phyloP scores from a whole-genome alignment of 2,888 invertebrate genomes.

The Polyploca ridens region DNA sequence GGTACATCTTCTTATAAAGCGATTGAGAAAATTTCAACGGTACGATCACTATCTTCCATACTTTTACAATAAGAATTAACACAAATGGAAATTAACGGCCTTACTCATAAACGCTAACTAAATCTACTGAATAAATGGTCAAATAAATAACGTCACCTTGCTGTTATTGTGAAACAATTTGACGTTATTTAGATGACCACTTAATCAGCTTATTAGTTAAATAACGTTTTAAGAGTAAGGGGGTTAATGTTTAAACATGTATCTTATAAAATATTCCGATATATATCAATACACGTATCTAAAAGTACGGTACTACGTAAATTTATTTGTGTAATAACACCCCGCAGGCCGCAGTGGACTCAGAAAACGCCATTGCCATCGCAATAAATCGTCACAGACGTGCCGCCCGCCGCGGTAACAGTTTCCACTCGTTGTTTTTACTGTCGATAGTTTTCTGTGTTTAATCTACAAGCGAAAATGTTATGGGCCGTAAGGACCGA shows the following conservation, averaged over 20 bases:
- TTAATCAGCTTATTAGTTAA: too few species aligned
- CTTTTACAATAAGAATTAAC: too few species aligned
- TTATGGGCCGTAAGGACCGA: constrained; percentile 32
- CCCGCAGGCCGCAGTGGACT: constrained; percentile 56
- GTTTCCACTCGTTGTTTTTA: constrained; percentile 57
- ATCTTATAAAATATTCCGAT: constrained; percentile 68
- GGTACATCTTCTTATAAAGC: too few species aligned
- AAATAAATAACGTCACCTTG: too few species aligned
- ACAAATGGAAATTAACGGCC: too few species aligned
- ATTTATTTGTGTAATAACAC: constrained; percentile 75
- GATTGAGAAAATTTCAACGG: too few species aligned
- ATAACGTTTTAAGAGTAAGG: too few species aligned
- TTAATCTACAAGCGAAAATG: constrained; percentile 54
- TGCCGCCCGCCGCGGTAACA: constrained; percentile 48
- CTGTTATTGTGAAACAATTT: too few species aligned
- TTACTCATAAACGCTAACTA: too few species aligned
- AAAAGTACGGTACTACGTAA: constrained; percentile 62
- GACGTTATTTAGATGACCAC: too few species aligned
- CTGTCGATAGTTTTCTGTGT: constrained; percentile 61
- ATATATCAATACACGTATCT: constrained; percentile 67
- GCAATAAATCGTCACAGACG: constrained; percentile 71
- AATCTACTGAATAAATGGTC: too few species aligned
- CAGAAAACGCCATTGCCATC: constrained; percentile 66
- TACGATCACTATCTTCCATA: constrained; percentile 39
- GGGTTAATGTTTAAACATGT: constrained; percentile 53